A percentile compares a stretch with the other conserved stretches of the same genome.
Evolutionary conservation across 2,797 vertebrate genomes (phyloP).

Genomic region (Thalassophryne amazonica): DNA sequence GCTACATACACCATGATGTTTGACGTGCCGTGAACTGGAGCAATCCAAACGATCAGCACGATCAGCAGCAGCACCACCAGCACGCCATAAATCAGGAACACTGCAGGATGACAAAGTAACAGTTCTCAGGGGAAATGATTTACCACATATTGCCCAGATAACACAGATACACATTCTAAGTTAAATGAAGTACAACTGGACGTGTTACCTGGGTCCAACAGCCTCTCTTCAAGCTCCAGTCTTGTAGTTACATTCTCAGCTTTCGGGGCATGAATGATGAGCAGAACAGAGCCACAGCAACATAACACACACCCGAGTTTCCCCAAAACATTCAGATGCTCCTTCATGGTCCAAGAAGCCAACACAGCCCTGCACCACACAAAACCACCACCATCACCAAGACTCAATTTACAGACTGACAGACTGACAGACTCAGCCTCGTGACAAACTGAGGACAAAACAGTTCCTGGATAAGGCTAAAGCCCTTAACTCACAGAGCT

Average conservation of each 20-base stretch:
- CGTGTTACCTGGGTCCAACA: conserved; percentile 87
- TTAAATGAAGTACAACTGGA: too few species aligned
- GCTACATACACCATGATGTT: conserved; percentile 95
- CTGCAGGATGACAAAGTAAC: conserved; percentile 79
- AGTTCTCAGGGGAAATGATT: too few species aligned
- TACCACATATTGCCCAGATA: too few species aligned
- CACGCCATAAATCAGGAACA: conserved; percentile 84
- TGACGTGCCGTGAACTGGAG: conserved; percentile 85
- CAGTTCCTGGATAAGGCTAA: too few species aligned
- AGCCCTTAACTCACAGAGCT: too few species aligned
- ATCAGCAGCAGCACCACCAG: conserved; percentile 86
- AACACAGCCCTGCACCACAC: conserved; percentile 85
- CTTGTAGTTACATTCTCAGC: conserved; percentile 85
- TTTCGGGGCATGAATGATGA: conserved; percentile 92
- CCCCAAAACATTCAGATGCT: conserved; percentile 90
- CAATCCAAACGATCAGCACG: conserved; percentile 87
- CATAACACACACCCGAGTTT: conserved; percentile 92
- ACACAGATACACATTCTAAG: too few species aligned
- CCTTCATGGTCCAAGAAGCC: conserved; percentile 89
- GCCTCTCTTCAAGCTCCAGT: conserved; percentile 89
- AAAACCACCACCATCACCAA: conserved; percentile 24
- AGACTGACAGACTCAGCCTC: too few species aligned
- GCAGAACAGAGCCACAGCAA: conserved; percentile 89
- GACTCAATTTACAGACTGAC: too few species aligned
- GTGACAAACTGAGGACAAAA: too few species aligned